A percentile compares a stretch with the other conserved stretches of the same genome.
Evolutionary conservation across 1,140 invertebrate genomes (phyloP).

Genomic region (Chrysomallon squamiferum): DNA sequence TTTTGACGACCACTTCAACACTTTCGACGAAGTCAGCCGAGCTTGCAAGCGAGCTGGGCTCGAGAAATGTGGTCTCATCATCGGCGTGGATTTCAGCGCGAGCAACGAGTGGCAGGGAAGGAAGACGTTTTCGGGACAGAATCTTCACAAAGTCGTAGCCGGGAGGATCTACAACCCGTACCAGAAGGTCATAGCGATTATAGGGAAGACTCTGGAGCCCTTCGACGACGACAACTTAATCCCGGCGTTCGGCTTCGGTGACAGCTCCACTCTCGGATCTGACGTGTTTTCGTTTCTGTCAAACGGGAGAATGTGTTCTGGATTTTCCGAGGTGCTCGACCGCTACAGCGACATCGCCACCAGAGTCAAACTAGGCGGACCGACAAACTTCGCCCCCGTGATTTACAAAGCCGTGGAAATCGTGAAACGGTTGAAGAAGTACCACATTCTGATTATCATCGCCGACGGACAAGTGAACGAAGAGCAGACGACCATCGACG

Average conservation of each 20-base stretch:
- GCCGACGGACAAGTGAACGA: conserved; percentile 68
- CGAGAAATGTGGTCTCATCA: conserved; percentile 62
- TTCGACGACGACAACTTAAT: conserved; percentile 64
- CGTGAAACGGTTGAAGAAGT: conserved; percentile 58
- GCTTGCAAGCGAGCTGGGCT: conserved; percentile 63
- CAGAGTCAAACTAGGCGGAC: conserved; percentile 62
- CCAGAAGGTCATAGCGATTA: conserved; percentile 66
- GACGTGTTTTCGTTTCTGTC: conserved; percentile 62
- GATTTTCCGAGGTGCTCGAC: conserved; percentile 64
- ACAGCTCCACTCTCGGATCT: conserved; percentile 61
- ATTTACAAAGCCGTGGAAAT: conserved; percentile 66
- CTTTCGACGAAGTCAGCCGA: conserved; percentile 57
- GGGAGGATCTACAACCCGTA: conserved; percentile 56
- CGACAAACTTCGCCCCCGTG: conserved; percentile 67
- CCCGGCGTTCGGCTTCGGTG: conserved; percentile 66
- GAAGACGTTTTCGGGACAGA: conserved; percentile 63
- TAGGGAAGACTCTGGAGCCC: conserved; percentile 65
- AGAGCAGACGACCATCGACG: conserved; percentile 62
- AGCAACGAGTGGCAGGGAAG: conserved; percentile 69
- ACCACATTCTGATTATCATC: conserved; percentile 68
- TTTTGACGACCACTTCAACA: conserved; percentile 55
- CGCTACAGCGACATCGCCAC: conserved; percentile 51
- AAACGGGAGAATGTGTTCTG: conserved; percentile 49
- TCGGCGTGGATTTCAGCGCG: conserved; percentile 68
- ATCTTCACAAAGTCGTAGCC: conserved; percentile 59